Evolutionary conservation across 2,888 invertebrate species (phyloP).

Genomic region (Pilophorus perplexus): DNA sequence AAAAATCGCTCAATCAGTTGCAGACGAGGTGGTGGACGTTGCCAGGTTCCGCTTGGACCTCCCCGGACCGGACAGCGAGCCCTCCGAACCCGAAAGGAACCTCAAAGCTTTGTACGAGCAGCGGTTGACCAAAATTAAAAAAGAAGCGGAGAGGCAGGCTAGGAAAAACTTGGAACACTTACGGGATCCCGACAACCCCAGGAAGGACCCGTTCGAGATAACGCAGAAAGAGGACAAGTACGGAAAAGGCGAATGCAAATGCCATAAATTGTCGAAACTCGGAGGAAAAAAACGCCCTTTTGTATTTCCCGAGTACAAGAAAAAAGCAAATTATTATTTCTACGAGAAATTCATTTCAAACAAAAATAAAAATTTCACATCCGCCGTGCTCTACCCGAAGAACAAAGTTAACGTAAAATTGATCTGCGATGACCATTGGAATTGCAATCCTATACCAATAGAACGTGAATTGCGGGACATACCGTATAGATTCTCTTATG

Average conservation of each 20-base stretch:
- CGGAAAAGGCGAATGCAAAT: constrained; percentile 3
- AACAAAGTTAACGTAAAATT: constrained; percentile 6
- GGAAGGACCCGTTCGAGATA: neutral
- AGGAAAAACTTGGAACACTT: constrained; percentile 15
- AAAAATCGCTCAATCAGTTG: neutral
- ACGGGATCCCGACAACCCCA: constrained; percentile 3
- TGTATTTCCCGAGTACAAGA: neutral
- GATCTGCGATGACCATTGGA: constrained; percentile 16
- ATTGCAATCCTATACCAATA: constrained; percentile 7
- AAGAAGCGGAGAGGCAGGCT: neutral
- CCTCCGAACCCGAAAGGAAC: neutral
- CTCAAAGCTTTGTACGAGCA: neutral
- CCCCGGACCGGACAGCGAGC: neutral
- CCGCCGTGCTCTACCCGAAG: constrained; percentile 11
- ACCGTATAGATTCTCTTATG: constrained; percentile 23
- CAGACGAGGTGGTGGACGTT: neutral
- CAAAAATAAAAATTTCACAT: neutral
- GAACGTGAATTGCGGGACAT: constrained; percentile 29
- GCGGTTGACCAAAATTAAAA: neutral
- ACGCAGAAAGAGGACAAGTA: neutral
- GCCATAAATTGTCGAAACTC: neutral
- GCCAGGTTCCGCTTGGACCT: neutral
- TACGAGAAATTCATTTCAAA: constrained; percentile 4
- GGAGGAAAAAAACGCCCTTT: neutral
- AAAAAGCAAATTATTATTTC: constrained; percentile 9